Base-by-base conservation (phyloP, 2,113 vertebrate species). In the Peromyscus californicus region DNA sequence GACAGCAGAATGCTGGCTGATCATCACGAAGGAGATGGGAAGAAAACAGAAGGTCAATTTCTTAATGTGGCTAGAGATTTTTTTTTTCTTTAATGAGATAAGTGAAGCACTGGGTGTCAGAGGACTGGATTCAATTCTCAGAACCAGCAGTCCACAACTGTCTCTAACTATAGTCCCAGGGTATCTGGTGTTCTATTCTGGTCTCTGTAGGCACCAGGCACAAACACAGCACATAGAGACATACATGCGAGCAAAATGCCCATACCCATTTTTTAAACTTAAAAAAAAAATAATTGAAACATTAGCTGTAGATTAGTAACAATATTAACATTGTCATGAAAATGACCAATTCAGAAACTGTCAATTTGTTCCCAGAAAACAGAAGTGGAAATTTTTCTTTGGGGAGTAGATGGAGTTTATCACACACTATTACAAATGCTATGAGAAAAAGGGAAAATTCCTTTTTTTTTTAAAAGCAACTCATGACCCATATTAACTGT, bases 351-450 rank as follows among this genome's bases (percentile, higher is more conserved):
- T 92, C 65, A 88, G n/a, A 97, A 84, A 67, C 8, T 72, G 92
- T 83, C 59, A 89, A 59, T 75, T 79, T 97, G 74, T 89, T 69
- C 70, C 65, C 12, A 36, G 90, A 96, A 97, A 95, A 97, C 1
- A 2, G 72, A 97, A 98, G 97, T 94, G 97, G 97, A 98, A 97
- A 13, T 6, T 59, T 97, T 96, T 96, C 70, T 65, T 93, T 84
- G 51, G 4, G 22, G 31, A 39, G 69, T 36, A 11, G 36, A 90
- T 15, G 69, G 92, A 67, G 31, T 69, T 51, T 91, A 42, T 36
- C 21, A 76, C 16, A 91, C 92, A 76, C 24, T 59, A 85, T 97
- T 89, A 87, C 61, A 94, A 98, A 96, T 97, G 89, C 94, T 98
- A 96, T 96, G 76, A 74, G 36, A 78, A 86, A 95, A 79, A 89